phyloP scores from a whole-genome alignment of 2,888 invertebrate genomes.

The Idaea aversata region DNA sequence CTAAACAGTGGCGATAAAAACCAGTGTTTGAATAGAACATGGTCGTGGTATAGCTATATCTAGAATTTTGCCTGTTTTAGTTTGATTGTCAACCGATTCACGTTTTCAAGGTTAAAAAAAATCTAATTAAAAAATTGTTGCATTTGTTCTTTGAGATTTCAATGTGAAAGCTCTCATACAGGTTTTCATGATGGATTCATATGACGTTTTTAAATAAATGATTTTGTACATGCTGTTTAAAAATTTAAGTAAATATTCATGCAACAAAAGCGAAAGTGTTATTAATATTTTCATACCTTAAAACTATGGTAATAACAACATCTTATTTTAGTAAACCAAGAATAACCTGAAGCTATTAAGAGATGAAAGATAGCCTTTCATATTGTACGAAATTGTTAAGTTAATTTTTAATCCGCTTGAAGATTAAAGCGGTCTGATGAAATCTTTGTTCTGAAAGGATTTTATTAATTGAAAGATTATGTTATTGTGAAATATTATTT shows the following conservation, averaged over 20 bases:
- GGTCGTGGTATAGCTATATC: conserved; percentile 28
- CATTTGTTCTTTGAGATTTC: too few species aligned
- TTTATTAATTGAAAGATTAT: conserved; percentile 2
- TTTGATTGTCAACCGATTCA: conserved; percentile 25
- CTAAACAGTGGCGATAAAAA: not conserved
- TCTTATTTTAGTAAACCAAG: not conserved
- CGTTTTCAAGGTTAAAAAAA: conserved; percentile 28
- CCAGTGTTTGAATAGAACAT: not conserved
- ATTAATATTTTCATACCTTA: not conserved
- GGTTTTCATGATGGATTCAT: too few species aligned
- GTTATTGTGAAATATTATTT: conserved; percentile 12
- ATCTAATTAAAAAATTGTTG: too few species aligned
- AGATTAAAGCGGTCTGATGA: not conserved
- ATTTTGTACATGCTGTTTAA: too few species aligned
- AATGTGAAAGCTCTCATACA: too few species aligned
- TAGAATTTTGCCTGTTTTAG: conserved; percentile 47
- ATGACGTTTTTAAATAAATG: too few species aligned
- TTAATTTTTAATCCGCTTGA: not conserved
- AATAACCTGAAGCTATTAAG: not conserved
- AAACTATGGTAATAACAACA: not conserved
- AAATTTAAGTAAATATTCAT: not conserved
- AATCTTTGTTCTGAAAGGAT: not conserved
- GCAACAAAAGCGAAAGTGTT: not conserved
- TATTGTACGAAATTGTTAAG: not conserved
- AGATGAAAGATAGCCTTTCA: not conserved